Percentiles rank a stretch among this genome's conserved stretches.
Evolutionary conservation across 2,888 invertebrate species (phyloP).

Genomic region (Tipula unca): DNA sequence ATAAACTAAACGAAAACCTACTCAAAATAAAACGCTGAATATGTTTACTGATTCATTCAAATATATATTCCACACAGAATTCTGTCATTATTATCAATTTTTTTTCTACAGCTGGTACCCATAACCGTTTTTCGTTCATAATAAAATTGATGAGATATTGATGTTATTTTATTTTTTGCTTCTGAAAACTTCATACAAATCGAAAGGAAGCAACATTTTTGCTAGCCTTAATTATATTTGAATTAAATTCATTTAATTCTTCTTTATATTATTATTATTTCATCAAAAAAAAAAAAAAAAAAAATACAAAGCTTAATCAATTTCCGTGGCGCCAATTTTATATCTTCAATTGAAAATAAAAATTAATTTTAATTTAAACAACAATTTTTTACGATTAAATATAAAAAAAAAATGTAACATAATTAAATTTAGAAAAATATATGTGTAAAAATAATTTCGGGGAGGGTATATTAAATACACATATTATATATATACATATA

Average conservation of each 20-base stretch:
- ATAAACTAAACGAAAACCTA: neutral
- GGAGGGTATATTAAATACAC: neutral
- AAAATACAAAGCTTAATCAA: slow-evolving; percentile 8
- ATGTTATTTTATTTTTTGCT: neutral
- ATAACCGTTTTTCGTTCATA: slow-evolving; percentile 4
- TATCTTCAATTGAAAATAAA: slow-evolving; percentile 14
- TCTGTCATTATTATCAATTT: neutral
- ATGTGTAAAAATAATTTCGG: neutral
- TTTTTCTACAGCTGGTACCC: neutral
- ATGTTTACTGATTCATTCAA: slow-evolving; percentile 8
- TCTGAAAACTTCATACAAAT: neutral
- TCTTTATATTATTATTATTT: neutral
- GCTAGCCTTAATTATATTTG: neutral
- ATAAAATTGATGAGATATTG: neutral
- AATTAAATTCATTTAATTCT: neutral
- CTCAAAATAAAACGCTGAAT: neutral
- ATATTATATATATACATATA: neutral
- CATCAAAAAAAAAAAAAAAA: neutral
- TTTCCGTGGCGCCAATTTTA: slow-evolving; percentile 14
- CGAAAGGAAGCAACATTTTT: neutral
- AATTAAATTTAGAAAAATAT: slow-evolving; percentile 14
- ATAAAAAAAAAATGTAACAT: neutral
- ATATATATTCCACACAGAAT: neutral
- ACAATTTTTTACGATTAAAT: slow-evolving; percentile 3
- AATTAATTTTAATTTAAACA: slow-evolving; percentile 14